phyloP scores from a whole-genome alignment of 2,113 vertebrate species.

The Crotalus horridus region DNA sequence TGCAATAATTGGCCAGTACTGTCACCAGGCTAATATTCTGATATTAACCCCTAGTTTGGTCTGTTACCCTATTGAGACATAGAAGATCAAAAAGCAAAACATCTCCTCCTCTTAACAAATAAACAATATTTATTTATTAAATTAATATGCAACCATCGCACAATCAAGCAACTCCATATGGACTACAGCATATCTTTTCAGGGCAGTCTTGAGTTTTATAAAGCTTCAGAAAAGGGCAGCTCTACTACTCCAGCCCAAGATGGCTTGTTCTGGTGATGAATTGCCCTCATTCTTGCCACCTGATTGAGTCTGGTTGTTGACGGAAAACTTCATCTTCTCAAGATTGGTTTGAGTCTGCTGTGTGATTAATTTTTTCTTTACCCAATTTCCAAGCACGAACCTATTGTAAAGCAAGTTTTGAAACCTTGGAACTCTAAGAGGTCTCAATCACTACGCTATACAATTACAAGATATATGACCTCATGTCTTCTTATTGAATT shows the following conservation, averaged over 20 bases:
- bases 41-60: background rate
- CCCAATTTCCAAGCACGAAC: background rate
- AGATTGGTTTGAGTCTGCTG: slow-evolving; percentile 7
- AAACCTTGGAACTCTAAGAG: slow-evolving; percentile 20
- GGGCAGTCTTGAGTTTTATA: background rate
- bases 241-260: background rate
- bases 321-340: slow-evolving; percentile 4
- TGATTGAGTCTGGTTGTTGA: slow-evolving; percentile 24
- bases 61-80: background rate
- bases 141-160: background rate
- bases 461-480: slow-evolving; percentile 24
- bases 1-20: background rate
- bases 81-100: background rate
- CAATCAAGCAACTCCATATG: background rate
- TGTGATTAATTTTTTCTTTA: background rate
- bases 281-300: slow-evolving; percentile 18
- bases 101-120: background rate
- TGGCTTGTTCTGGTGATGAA: slow-evolving; percentile 9
- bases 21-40: background rate
- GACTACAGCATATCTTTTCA: background rate
- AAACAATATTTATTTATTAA: background rate
- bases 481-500: slow-evolving; percentile 15
- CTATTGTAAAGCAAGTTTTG: slow-evolving; percentile 26
- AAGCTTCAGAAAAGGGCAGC: background rate
- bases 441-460: slow-evolving; percentile 19